Percentiles rank a stretch among this genome's conserved stretches.
phyloP scores from a whole-genome alignment of 2,888 invertebrate genomes.

The Limnephilus marmoratus region DNA sequence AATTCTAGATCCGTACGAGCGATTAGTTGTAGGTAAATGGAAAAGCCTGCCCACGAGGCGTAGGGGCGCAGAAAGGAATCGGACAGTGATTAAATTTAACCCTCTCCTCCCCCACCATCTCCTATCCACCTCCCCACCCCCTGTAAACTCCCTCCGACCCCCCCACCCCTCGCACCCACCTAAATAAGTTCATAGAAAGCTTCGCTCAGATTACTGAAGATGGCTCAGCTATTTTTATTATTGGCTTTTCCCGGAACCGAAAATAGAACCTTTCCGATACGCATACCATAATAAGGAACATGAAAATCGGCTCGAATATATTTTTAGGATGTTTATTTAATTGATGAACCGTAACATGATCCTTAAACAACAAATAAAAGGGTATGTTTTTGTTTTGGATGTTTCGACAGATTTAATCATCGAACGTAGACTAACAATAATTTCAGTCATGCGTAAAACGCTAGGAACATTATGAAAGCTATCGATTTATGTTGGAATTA shows the following conservation, averaged over 20 bases:
- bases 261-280: not conserved
- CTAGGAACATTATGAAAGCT: not conserved
- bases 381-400: no score
- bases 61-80: not conserved
- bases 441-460: no score
- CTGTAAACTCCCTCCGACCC: not conserved
- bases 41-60: not conserved
- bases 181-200: not conserved
- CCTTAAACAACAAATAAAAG: not conserved
- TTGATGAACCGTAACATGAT: not conserved
- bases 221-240: conserved; percentile 11
- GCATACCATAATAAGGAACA: not conserved
- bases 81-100: conserved; percentile 21
- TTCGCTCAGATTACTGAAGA: not conserved
- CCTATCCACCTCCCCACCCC: not conserved
- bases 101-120: not conserved
- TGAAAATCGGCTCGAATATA: not conserved
- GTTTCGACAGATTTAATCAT: no score
- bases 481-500: not conserved
- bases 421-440: not conserved
- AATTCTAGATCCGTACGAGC: not conserved
- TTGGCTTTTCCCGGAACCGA: not conserved
- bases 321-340: not conserved
- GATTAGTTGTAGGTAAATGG: not conserved
- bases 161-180: not conserved